These are phyloP conservation scores for Pangasius mekongensis DNA, from an alignment of 2,797 vertebrate species.

Conservation along the genomic window DNA sequence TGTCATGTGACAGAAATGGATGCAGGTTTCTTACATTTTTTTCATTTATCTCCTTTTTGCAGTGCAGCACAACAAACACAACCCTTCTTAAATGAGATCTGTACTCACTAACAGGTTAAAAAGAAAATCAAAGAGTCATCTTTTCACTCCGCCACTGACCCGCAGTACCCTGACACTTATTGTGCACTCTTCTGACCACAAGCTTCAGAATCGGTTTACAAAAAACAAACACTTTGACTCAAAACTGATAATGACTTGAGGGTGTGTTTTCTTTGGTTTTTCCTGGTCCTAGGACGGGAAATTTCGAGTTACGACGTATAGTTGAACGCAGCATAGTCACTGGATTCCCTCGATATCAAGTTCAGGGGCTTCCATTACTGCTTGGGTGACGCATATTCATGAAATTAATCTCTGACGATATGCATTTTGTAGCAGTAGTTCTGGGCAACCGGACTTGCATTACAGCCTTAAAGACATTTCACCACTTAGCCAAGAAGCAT, in stretches of 20 bases:
- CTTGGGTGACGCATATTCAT: no score
- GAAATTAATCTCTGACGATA: no score
- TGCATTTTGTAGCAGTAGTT: no score
- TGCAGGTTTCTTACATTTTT: neutral
- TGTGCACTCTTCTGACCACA: neutral
- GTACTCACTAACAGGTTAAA: no score
- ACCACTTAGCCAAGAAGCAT: neutral
- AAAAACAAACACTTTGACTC: neutral
- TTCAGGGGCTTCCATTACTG: neutral
- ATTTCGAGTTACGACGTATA: neutral
- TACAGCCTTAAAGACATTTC: neutral
- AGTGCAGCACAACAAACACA: neutral
- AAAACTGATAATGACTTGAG: no score
- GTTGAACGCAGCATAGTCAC: neutral
- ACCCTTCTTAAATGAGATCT: no score
- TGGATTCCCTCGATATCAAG: neutral
- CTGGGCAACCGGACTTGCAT: no score
- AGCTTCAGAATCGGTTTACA: neutral
- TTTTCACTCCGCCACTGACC: neutral
- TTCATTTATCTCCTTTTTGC: neutral
- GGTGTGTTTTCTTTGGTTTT: neutral
- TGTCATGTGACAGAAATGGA: neutral
- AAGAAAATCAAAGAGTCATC: neutral
- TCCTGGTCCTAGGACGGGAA: neutral
- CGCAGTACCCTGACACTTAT: neutral